Conservation (phyloP, 2,797 vertebrate species). For the Kryptolebias ocellatus region DNA sequence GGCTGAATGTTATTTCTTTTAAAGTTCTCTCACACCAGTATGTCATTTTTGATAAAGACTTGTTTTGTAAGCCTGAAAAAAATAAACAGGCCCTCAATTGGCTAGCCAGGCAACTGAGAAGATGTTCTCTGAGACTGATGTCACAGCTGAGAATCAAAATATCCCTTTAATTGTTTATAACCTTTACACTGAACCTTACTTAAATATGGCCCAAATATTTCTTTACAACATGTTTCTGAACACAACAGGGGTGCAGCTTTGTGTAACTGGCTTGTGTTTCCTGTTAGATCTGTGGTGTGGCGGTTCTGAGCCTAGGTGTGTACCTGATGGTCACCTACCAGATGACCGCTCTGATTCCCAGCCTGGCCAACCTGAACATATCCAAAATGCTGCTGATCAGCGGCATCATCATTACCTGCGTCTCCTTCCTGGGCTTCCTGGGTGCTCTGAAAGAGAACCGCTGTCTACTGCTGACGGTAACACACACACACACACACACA, state of each 20-base stretch:
- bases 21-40: too few relatives aligned
- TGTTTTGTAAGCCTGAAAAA: too few relatives aligned
- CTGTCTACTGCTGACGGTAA: conserved; percentile 81
- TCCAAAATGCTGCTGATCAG: conserved; percentile 73
- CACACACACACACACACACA: not conserved
- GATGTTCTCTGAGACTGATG: too few relatives aligned
- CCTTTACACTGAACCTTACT: too few relatives aligned
- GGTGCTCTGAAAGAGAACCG: conserved; percentile 85
- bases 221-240: too few relatives aligned
- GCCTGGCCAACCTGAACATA: conserved; percentile 54
- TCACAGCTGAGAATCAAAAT: too few relatives aligned
- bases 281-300: conserved; percentile 74
- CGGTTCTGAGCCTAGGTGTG: conserved; percentile 66
- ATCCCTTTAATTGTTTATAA: too few relatives aligned
- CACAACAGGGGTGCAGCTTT: not conserved
- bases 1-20: too few relatives aligned
- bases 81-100: too few relatives aligned
- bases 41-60: too few relatives aligned
- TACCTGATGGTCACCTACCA: conserved; percentile 59
- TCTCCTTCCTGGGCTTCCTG: conserved; percentile 85
- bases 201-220: too few relatives aligned
- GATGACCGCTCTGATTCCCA: conserved; percentile 48
- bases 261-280: not conserved
- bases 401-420: conserved; percentile 81
- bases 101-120: too few relatives aligned